These are phyloP conservation scores for Poeciliopsis gracilis DNA, from an alignment of 2,797 vertebrate species.

Conservation along the genomic window DNA sequence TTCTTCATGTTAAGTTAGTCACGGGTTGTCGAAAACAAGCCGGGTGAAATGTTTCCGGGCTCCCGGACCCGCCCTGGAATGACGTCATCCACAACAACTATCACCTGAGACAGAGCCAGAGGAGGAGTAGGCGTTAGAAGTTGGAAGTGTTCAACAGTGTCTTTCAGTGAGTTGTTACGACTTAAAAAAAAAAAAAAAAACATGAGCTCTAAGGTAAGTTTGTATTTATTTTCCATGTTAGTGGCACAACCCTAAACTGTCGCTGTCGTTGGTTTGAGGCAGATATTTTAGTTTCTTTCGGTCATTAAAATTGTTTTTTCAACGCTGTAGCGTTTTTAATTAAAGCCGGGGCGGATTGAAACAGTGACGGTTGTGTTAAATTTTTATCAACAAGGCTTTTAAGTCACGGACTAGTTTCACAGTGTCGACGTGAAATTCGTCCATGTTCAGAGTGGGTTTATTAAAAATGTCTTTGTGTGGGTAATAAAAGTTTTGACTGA, in stretches of 20 bases:
- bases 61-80: background rate
- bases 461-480: background rate
- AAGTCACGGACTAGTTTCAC: background rate
- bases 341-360: background rate
- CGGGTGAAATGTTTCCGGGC: background rate
- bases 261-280: background rate
- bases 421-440: background rate
- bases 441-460: background rate
- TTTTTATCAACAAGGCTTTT: background rate
- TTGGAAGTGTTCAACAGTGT: background rate
- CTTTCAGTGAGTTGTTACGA: background rate
- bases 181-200: background rate
- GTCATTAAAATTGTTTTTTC: background rate
- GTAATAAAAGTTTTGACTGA: background rate
- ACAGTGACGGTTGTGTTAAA: background rate
- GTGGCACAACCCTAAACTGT: background rate
- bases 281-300: background rate
- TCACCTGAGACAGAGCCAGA: background rate
- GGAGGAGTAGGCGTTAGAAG: background rate
- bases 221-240: background rate
- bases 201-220: background rate
- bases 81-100: background rate
- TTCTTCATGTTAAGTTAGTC: background rate
- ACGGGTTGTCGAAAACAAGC: background rate
- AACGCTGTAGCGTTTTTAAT: background rate